Percentiles rank a stretch among this genome's conserved stretches.
Evolutionary conservation across 2,888 invertebrate genomes (phyloP).

Genomic region (Busseola fusca): DNA sequence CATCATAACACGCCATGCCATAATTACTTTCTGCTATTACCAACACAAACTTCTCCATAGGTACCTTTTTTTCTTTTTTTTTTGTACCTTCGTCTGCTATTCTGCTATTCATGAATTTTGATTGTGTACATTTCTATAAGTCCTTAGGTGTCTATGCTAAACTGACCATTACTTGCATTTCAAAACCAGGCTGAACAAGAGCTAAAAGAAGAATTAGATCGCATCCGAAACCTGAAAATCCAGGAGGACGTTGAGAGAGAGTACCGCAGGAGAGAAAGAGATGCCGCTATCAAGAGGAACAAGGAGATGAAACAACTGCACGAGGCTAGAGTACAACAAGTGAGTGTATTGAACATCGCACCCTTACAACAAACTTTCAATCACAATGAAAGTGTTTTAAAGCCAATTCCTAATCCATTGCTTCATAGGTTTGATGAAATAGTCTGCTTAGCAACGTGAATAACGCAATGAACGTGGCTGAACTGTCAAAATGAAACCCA

Average conservation of each 20-base stretch:
- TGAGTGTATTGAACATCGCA: slow-evolving; percentile 60
- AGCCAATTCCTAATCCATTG: neutral
- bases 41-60: neutral
- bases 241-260: slow-evolving; percentile 91
- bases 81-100: neutral
- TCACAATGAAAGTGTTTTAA: neutral
- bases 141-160: neutral
- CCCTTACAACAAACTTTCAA: neutral
- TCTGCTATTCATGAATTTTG: neutral
- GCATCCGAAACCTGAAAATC: slow-evolving; percentile 86
- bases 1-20: neutral
- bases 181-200: slow-evolving; percentile 83
- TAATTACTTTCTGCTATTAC: neutral
- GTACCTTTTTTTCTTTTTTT: no score
- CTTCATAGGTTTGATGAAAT: neutral
- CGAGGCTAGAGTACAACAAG: slow-evolving; percentile 88
- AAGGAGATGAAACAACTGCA: slow-evolving; percentile 86
- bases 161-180: neutral
- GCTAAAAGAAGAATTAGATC: slow-evolving; percentile 85
- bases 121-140: neutral
- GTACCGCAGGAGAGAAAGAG: slow-evolving; percentile 91
- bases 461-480: neutral
- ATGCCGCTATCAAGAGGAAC: slow-evolving; percentile 89
- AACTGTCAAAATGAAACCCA: neutral
- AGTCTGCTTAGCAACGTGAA: neutral